phyloP scores from a whole-genome alignment of 2,113 vertebrate species.

The Pachyramphus minor region DNA sequence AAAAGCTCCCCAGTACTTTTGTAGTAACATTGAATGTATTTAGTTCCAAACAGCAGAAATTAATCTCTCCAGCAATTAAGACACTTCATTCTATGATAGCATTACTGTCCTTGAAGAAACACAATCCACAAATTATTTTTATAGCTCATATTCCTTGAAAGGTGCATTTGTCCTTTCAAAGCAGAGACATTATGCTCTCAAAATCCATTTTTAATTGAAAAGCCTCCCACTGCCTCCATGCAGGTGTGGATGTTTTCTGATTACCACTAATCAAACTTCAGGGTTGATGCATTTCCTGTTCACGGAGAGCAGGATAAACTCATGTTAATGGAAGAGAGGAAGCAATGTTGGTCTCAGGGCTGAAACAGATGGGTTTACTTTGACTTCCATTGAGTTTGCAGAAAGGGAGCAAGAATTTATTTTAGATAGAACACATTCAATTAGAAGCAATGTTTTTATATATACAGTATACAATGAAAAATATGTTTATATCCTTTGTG shows the following conservation, averaged over 20 bases:
- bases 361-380: neutral
- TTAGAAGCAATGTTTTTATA: neutral
- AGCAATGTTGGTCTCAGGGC: neutral
- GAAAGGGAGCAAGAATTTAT: neutral
- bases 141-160: neutral
- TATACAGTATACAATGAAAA: neutral
- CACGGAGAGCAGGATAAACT: neutral
- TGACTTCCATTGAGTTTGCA: neutral
- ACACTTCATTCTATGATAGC: neutral
- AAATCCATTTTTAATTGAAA: conserved; percentile 13
- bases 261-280: neutral
- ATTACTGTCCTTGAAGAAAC: neutral
- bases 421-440: neutral
- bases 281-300: neutral
- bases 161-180: neutral
- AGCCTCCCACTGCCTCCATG: neutral
- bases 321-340: neutral
- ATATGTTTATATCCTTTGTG: neutral
- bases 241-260: neutral
- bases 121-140: neutral
- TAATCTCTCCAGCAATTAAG: neutral
- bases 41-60: neutral
- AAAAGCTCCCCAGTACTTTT: neutral
- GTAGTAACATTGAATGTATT: neutral
- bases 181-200: neutral